phyloP scores from a whole-genome alignment of 2,113 vertebrate genomes.

The Leucopsar rothschildi region DNA sequence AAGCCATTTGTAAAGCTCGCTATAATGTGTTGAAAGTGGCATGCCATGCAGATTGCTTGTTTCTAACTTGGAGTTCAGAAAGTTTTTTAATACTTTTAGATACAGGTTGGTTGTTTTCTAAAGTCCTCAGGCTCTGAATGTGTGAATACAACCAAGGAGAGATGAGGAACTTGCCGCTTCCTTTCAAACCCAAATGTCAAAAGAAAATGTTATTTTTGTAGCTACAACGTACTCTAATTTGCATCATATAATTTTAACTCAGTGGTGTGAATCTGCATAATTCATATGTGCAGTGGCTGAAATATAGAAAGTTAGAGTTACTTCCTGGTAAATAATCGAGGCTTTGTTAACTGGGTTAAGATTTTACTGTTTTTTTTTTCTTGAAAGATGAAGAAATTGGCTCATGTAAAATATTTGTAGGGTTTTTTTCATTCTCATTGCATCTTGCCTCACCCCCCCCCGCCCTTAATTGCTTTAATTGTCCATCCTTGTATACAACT shows the following conservation, averaged over 20 bases:
- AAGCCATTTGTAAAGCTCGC: slow-evolving; percentile 40
- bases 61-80: neutral
- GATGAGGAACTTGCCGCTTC: neutral
- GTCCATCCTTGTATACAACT: neutral
- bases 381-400: neutral
- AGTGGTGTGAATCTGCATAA: neutral
- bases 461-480: neutral
- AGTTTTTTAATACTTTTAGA: neutral
- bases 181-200: neutral
- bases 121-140: neutral
- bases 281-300: neutral
- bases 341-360: neutral
- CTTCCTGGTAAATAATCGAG: neutral
- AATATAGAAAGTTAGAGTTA: neutral
- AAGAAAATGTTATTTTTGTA: neutral
- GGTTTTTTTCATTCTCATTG: neutral
- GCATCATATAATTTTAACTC: neutral
- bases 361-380: neutral
- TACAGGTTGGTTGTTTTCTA: neutral
- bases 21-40: neutral
- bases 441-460: neutral
- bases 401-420: neutral
- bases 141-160: neutral
- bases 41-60: neutral
- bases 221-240: neutral